Evolutionary conservation across 2,888 invertebrate genomes (phyloP).

Genomic region (Cephonodes hylas): DNA sequence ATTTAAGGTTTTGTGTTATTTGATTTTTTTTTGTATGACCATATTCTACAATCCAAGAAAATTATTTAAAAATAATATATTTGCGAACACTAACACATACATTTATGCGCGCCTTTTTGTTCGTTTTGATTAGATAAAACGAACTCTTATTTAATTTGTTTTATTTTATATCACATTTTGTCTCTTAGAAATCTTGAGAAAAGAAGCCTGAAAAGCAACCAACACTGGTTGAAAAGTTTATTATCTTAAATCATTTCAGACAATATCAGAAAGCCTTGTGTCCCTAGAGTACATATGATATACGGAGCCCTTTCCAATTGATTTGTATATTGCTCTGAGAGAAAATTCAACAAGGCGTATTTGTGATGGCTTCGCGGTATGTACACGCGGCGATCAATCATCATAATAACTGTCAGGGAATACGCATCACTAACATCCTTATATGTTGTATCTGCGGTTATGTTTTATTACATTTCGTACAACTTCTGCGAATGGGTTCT

Average conservation of each 20-base stretch:
- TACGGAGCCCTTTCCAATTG: background rate
- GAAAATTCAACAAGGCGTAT: background rate
- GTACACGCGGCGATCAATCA: background rate
- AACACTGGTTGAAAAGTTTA: background rate
- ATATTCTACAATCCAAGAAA: too few species aligned
- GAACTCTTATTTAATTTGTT: too few species aligned
- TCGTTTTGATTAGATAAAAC: too few species aligned
- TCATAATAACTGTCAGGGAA: background rate
- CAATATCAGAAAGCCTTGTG: background rate
- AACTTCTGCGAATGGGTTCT: background rate
- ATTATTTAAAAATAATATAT: too few species aligned
- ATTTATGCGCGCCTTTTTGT: too few species aligned
- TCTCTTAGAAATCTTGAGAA: background rate
- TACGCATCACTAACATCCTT: background rate
- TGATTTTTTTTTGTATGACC: too few species aligned
- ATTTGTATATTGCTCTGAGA: background rate
- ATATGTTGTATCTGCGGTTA: background rate
- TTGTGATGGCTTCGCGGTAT: background rate
- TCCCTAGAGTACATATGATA: background rate
- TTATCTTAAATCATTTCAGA: background rate
- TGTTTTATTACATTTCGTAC: background rate
- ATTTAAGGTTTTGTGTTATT: too few species aligned
- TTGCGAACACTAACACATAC: too few species aligned
- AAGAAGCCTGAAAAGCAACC: background rate
- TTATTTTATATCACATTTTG: background rate